Evolutionary conservation across 2,888 invertebrate genomes (phyloP).

Genomic region (Abrostola triplasia): DNA sequence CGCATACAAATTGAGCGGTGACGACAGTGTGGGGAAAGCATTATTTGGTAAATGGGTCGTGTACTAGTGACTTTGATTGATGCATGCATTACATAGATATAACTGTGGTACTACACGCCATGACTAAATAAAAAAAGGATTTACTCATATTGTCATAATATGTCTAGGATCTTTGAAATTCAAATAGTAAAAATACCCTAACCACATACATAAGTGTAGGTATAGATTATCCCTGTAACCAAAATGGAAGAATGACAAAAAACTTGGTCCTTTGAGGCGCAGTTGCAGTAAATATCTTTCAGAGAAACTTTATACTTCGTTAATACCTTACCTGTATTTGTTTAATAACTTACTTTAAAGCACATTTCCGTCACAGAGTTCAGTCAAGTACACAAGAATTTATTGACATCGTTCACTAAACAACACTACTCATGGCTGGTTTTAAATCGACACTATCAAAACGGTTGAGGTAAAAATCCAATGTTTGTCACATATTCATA

Average conservation of each 20-base stretch:
- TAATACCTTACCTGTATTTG: not conserved
- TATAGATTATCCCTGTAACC: too few relatives aligned
- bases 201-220: too few relatives aligned
- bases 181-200: too few relatives aligned
- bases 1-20: slow-evolving; percentile 3
- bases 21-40: not conserved
- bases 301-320: too few relatives aligned
- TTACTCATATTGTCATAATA: too few relatives aligned
- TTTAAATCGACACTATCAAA: not conserved
- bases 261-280: too few relatives aligned
- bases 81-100: not conserved
- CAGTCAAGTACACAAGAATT: not conserved
- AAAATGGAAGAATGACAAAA: too few relatives aligned
- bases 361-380: not conserved
- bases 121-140: too few relatives aligned
- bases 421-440: not conserved
- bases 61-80: not conserved
- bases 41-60: slow-evolving; percentile 1
- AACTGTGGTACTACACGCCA: too few relatives aligned
- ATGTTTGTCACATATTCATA: not conserved
- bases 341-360: not conserved
- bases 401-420: not conserved
- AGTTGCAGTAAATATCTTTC: too few relatives aligned
- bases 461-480: not conserved
- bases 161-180: too few relatives aligned